Evolutionary conservation across 2,113 vertebrate genomes (phyloP).

Genomic region (Fregata magnificens): DNA sequence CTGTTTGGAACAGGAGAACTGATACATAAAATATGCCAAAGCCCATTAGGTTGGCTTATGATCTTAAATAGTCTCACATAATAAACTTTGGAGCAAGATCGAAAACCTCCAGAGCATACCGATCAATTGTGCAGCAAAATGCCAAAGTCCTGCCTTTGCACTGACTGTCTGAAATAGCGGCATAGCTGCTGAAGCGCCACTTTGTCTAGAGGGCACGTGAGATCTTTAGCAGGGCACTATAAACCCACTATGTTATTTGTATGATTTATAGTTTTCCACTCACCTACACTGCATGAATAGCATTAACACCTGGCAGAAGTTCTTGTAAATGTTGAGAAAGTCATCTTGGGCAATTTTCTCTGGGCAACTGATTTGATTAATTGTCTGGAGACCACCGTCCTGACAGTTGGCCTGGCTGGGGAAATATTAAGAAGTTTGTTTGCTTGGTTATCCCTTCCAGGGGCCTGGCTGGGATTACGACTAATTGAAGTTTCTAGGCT

Average conservation of each 20-base stretch:
- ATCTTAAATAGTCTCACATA: rapidly evolving
- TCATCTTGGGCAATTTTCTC: neutral
- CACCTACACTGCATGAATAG: rapidly evolving
- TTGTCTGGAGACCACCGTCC: neutral
- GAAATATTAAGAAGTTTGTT: neutral
- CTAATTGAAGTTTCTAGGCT: conserved; percentile 4
- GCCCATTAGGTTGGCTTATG: neutral
- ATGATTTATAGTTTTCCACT: neutral
- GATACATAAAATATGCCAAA: neutral
- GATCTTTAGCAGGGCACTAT: rapidly evolving
- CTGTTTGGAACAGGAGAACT: neutral
- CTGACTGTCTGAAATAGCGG: neutral
- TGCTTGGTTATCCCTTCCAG: neutral
- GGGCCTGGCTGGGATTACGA: neutral
- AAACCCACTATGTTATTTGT: rapidly evolving
- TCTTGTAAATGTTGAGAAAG: neutral
- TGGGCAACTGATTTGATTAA: neutral
- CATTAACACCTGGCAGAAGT: neutral
- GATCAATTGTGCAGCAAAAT: neutral
- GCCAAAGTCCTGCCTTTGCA: neutral
- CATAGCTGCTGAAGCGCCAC: neutral
- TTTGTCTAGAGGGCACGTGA: rapidly evolving
- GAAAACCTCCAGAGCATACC: neutral
- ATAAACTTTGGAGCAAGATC: neutral
- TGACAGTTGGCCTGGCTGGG: neutral